Evolutionary conservation across 1,140 invertebrate species (phyloP), one percentile per base, ranked within the genome.

Genomic region (Diabrotica undecimpunctata): DNA sequence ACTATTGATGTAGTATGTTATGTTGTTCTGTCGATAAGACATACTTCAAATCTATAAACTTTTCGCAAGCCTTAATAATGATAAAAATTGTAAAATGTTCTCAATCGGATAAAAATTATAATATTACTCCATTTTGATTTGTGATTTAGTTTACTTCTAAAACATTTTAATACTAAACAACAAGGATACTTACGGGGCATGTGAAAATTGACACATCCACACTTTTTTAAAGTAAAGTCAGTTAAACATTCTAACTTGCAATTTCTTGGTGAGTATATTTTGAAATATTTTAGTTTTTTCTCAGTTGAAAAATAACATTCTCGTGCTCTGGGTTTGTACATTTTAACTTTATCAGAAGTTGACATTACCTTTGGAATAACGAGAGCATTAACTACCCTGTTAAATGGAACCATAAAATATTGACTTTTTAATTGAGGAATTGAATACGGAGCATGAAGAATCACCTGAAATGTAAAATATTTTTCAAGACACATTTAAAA

Each of bases 151-250:
- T 25, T 25, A 4, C 4, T 25, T 25, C 4, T 1, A 25, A 25
- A 4, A 25, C 1, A 4, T 25, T 25, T 25, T 25, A 25, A 25
- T 25, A 25, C 1, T 25, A 25, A 25, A 25, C 4, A 4, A 25
- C 4, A 4, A 25, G 25, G n/a, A 50, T 50, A 60, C 58, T 51
- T 11, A 60, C 58, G 41, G 39, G 58, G 58, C 58, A 65, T 65
- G 41, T 65, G 41, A 61, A 65, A 65, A 54, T 38, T 59, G 0
- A 65, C 64, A 51, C 64, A 65, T 39, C 64, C 64, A 51, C 64
- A 65, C n/a, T 55, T 13, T 39, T 41, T 41, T 25, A 46, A 14
- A 8, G 64, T 65, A 13, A 60, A 61, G n/a, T 65, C 61, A 7
- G 59, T 55, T 46, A 59, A 38, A 14, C 64, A 65, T 37, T 65